phyloP scores from a whole-genome alignment of 2,797 vertebrate species.

The Simalia tracyae region DNA sequence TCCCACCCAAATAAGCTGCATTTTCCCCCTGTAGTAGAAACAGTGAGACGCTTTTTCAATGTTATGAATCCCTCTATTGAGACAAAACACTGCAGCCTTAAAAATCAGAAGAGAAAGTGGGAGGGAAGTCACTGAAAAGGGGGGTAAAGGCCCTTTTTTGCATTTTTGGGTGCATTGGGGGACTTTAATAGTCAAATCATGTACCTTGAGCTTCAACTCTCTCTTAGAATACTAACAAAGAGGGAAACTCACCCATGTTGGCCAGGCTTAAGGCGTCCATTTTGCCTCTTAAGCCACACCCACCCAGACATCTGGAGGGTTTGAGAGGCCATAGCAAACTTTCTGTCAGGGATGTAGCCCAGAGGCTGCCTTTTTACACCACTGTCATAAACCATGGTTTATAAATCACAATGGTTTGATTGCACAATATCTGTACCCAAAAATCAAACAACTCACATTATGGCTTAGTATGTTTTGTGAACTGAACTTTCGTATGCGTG shows the following conservation, averaged over 20 bases:
- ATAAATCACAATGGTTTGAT: not conserved
- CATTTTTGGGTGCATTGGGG: not conserved
- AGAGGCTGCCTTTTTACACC: not conserved
- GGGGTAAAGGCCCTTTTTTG: not conserved
- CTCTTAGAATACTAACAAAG: not conserved
- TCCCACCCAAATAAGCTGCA: not conserved
- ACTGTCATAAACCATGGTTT: not conserved
- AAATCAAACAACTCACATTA: not conserved
- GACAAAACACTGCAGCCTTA: not conserved
- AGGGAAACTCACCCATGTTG: not conserved
- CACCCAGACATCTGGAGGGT: not conserved
- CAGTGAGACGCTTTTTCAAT: not conserved
- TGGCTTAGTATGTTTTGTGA: not conserved
- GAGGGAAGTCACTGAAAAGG: not conserved
- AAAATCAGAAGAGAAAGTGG: not conserved
- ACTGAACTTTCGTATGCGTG: not conserved
- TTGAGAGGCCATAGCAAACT: not conserved
- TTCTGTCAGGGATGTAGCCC: not conserved
- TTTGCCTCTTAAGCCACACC: not conserved
- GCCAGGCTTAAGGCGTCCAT: not conserved
- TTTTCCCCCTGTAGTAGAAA: not conserved
- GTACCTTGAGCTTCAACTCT: not conserved
- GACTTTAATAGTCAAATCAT: not conserved
- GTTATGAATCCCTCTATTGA: not conserved
- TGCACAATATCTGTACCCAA: not conserved